These are phyloP conservation scores for Oxycera nigricornis DNA, from an alignment of 2,888 invertebrate genomes.

Conservation along the genomic window DNA sequence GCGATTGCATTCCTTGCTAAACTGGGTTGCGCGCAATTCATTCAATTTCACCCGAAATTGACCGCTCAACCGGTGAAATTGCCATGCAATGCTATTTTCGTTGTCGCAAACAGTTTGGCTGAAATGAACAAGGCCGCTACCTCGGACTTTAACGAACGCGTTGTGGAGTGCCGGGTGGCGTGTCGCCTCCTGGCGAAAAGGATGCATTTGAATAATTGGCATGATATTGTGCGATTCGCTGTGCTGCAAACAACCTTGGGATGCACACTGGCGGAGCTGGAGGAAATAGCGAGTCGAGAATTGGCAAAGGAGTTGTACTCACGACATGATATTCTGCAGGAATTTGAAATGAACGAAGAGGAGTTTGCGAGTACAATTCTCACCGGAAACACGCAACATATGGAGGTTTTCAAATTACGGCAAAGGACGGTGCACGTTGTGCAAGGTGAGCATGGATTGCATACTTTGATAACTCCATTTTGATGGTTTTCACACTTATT, in stretches of 20 bases:
- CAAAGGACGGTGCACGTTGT: conserved; percentile 91
- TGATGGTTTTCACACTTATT: too few species aligned
- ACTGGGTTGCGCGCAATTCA: conserved; percentile 85
- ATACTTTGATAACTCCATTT: too few species aligned
- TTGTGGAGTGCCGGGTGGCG: conserved; percentile 93
- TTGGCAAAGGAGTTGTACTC: conserved; percentile 74
- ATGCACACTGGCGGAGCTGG: conserved; percentile 73
- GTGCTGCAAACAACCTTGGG: conserved; percentile 75
- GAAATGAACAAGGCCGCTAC: conserved; percentile 95
- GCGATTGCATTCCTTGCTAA: conserved; percentile 93
- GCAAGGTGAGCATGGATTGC: conserved; percentile 66
- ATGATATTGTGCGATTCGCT: conserved; percentile 70
- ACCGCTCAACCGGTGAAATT: conserved; percentile 77
- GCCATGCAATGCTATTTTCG: conserved; percentile 85
- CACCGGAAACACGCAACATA: conserved; percentile 69
- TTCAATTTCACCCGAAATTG: conserved; percentile 88
- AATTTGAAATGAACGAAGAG: conserved; percentile 66
- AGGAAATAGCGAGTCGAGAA: conserved; percentile 68
- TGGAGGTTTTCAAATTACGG: conserved; percentile 76
- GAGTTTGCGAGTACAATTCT: conserved; percentile 73
- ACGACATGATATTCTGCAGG: conserved; percentile 70
- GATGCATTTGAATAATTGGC: conserved; percentile 69
- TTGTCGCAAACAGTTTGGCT: conserved; percentile 89
- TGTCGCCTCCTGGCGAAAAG: conserved; percentile 77
- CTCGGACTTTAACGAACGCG: conserved; percentile 88